Evolutionary conservation across 2,797 vertebrate species (phyloP), one percentile per base, ranked within the genome.

Genomic region (Danio kyathit): DNA sequence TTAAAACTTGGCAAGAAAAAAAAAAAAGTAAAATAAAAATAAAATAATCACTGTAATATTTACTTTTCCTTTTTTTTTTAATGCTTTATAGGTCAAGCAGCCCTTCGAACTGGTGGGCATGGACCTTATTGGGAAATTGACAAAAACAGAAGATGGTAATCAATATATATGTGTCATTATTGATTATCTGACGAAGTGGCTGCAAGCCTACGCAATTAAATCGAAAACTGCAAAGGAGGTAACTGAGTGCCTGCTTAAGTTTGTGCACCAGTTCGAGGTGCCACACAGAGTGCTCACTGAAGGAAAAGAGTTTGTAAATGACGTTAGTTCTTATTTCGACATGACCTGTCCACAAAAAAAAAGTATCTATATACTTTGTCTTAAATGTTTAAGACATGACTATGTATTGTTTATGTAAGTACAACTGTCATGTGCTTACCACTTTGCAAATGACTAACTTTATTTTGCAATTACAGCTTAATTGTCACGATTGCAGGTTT

Each of bases 91-190:
- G 70, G 52, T 73, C 41, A 59, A 73, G 41, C n/a, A 74, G 56
- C 63, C 51, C 2, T 77, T 69, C 46, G 41, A 77, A n/a, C 46
- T 38, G 0, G 13, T 77, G 6, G 64, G 48, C 21, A 77, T 67
- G 75, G 64, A 69, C 51, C 75, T 69, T 12, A 67, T 57, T 44
- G 51, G 75, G 0, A 78, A 77, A 49, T 40, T 77, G 6, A 52
- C 48, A n/a, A n/a, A 16, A 16, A 17, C 49, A 16, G 60, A 43
- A 17, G 41, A 41, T 6, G 40, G 51, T 29, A 56, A 77, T 41
- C 63, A 48, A 10, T 77, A 57, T 19, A 77, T 77, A 4, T 69
- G 74, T 41, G 74, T 76, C 0, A 65, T 76, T 16, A 77, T 77
- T 0, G 51, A 78, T 57, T 74, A 61, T 16, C 44, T 61, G 7